Conservation (phyloP, 2,113 vertebrate genomes). For the Chamaea fasciata region DNA sequence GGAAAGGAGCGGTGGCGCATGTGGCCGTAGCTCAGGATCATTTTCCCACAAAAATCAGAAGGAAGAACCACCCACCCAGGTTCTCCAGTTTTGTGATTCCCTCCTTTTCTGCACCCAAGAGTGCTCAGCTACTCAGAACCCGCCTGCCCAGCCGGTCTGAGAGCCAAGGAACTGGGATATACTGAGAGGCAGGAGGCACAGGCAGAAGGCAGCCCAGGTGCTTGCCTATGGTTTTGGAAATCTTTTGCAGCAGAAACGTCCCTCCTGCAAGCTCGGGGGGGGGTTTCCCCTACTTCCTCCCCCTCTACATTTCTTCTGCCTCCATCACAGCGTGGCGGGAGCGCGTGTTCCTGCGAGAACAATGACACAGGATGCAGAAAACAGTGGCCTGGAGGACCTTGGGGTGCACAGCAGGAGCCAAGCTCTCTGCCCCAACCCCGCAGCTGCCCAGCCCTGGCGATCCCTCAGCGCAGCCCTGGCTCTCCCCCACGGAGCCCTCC, state of each 20-base stretch:
- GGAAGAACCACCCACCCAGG: not conserved
- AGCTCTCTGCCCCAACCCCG: accelerated
- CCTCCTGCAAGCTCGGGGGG: not conserved
- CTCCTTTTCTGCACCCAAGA: not conserved
- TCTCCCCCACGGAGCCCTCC: not conserved
- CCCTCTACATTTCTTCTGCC: not conserved
- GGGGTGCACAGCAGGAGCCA: not conserved
- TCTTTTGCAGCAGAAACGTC: not conserved
- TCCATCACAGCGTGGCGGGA: accelerated
- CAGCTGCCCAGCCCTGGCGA: accelerated
- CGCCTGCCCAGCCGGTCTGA: accelerated
- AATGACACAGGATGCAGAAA: not conserved
- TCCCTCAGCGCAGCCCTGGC: not conserved
- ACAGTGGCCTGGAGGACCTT: not conserved
- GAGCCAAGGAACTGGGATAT: not conserved
- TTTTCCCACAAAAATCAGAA: not conserved
- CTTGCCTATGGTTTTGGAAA: not conserved
- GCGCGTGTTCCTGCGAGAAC: accelerated
- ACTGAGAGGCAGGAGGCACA: not conserved
- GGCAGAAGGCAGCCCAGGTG: not conserved
- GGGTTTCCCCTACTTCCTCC: not conserved
- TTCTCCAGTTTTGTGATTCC: not conserved
- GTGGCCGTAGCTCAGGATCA: not conserved
- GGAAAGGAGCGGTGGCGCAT: accelerated
- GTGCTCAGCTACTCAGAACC: not conserved